Percentiles rank a stretch among this genome's conserved stretches.
These are phyloP conservation scores for Dynastes tityus DNA, from an alignment of 2,888 invertebrate genomes.

Conservation along the genomic window DNA sequence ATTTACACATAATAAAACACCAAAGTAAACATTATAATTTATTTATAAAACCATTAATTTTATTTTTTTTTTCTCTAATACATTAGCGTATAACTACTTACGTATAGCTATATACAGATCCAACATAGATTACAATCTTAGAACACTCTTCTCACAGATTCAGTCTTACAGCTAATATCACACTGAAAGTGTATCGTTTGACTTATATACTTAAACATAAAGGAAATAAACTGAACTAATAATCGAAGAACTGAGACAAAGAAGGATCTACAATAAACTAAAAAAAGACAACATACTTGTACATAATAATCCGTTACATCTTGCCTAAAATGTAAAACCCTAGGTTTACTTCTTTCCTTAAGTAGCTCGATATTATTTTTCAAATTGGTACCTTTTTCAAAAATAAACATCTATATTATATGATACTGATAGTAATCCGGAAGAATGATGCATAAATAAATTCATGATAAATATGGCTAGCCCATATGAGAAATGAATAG, in stretches of 20 bases:
- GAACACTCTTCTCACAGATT: slow-evolving; percentile 60
- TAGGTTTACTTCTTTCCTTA: background rate
- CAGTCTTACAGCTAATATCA: slow-evolving; percentile 64
- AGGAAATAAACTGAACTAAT: slow-evolving; percentile 15
- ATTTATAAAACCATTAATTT: slow-evolving; percentile 55
- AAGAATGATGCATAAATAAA: slow-evolving; percentile 29
- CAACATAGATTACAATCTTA: slow-evolving; percentile 53
- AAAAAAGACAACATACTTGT: slow-evolving; percentile 11
- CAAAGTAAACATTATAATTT: slow-evolving; percentile 47
- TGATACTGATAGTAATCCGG: background rate
- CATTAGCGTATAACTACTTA: slow-evolving; percentile 52
- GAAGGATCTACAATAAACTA: background rate
- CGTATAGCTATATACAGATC: slow-evolving; percentile 54
- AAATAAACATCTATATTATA: background rate
- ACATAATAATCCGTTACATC: background rate
- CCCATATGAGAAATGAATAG: slow-evolving; percentile 20
- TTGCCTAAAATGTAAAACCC: slow-evolving; percentile 10
- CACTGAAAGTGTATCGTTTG: slow-evolving; percentile 57
- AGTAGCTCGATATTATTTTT: background rate
- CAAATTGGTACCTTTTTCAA: too few relatives aligned
- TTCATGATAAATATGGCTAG: slow-evolving; percentile 5
- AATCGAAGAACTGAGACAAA: slow-evolving; percentile 10
- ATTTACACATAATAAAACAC: slow-evolving; percentile 23
- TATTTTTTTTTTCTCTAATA: slow-evolving; percentile 51
- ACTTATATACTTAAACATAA: slow-evolving; percentile 29